Conservation (phyloP, 1,140 invertebrate species). For the Acromyrmex heyeri region DNA sequence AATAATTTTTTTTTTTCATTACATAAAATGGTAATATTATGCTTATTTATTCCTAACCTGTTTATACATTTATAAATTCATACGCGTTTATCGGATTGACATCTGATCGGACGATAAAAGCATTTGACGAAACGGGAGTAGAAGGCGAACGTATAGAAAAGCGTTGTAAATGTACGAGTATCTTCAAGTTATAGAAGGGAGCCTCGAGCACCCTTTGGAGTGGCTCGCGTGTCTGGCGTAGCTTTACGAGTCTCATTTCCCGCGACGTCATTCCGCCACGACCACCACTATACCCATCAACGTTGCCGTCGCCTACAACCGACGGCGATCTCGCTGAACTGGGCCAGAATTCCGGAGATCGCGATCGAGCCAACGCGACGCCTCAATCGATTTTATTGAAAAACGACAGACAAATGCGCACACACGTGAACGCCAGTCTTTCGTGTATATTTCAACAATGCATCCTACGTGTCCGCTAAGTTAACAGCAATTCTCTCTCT, state of each 20-base stretch:
- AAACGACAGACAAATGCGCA: constrained; percentile 19
- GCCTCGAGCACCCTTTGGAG: constrained; percentile 67
- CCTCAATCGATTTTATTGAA: constrained; percentile 37
- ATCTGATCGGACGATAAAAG: neutral
- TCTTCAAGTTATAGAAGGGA: constrained; percentile 46
- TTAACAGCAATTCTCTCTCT: neutral
- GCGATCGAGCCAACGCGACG: constrained; percentile 43
- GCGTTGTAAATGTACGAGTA: constrained; percentile 51
- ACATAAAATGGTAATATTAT: neutral
- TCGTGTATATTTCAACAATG: neutral
- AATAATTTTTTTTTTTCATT: neutral
- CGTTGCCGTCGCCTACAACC: constrained; percentile 58
- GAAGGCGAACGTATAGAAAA: constrained; percentile 61
- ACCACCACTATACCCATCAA: constrained; percentile 59
- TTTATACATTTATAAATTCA: neutral
- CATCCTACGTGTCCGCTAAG: neutral
- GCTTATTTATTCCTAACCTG: neutral
- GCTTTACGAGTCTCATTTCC: constrained; percentile 84
- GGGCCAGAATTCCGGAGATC: constrained; percentile 66
- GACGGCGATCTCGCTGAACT: constrained; percentile 65
- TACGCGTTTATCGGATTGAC: constrained; percentile 1
- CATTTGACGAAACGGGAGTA: constrained; percentile 54
- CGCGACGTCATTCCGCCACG: constrained; percentile 80
- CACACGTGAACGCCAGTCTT: neutral
- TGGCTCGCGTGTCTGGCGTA: constrained; percentile 79